Base-by-base conservation (phyloP, 2,888 invertebrate genomes). In the Phaonia tiefii region DNA sequence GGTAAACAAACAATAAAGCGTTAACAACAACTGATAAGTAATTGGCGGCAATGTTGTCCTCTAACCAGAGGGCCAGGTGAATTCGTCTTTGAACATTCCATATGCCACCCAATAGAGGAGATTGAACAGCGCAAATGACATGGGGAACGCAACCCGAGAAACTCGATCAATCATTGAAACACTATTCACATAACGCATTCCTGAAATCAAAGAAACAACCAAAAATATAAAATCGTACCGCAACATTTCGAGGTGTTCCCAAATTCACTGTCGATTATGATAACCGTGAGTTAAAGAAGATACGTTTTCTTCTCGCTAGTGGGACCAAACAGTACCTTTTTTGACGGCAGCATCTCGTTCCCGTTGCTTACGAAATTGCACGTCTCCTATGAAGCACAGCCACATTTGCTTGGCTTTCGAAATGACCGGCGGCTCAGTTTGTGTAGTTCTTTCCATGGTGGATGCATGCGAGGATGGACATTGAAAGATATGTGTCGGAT, bases 31-130 rank as follows among this genome's bases (percentile, higher is more conserved):
- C n/a, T n/a, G n/a, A n/a, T n/a, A n/a, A n/a, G n/a, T 58, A 58
- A 58, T 7, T 15, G 58, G 15, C 15, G 26, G 11, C 39, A 60
- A 17, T 58, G 10, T 22, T 1, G 1, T 13, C 86, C 75, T 87
- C 8, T 88, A n/a, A 87, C 85, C 42, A 85, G 85, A 58, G 86
- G 72, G 86, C 89, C 89, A 89, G 20, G 88, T 86, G 67, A 89
- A 89, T 77, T 89, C 89, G 74, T 89, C 89, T 86, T 94, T 95
- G 80, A 94, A 95, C 87, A 95, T 94, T 15, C 95, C 95, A 89
- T 96, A 97, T 44, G 95, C 93, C 89, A 96, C 91, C 98, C 98
- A 98, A 90, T 98, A 98, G 87, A 95, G 94, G 70, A 98, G 91
- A 89, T 98, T 98, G 82, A 98, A 94, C 0, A 96, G 90, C 0